Evolutionary conservation across 2,113 vertebrate genomes (phyloP).

Genomic region (Formicarius rufipectus): DNA sequence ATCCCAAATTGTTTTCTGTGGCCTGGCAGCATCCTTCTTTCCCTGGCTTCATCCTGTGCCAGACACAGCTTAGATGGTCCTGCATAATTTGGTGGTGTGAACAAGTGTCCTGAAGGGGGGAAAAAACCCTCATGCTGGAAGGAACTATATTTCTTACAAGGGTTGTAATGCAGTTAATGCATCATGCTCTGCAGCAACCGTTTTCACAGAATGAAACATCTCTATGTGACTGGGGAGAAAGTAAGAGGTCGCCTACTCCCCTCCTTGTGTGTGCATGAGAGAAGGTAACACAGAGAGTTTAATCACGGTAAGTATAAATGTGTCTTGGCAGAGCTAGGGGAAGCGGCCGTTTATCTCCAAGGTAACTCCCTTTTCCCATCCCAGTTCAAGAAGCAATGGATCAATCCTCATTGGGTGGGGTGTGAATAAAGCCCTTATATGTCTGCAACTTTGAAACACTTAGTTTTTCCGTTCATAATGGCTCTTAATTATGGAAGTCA

Average conservation of each 20-base stretch:
- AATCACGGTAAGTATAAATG: neutral
- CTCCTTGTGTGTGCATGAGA: neutral
- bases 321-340: neutral
- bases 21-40: neutral
- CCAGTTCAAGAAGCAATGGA: neutral
- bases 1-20: neutral
- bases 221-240: neutral
- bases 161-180: neutral
- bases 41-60: neutral
- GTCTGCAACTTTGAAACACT: constrained; percentile 40
- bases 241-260: neutral
- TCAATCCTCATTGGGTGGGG: constrained; percentile 14
- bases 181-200: neutral
- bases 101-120: neutral
- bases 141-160: neutral
- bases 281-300: neutral
- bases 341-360: constrained; percentile 3
- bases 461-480: constrained; percentile 56
- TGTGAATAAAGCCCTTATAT: constrained; percentile 26
- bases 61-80: neutral
- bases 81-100: neutral
- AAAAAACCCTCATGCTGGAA: neutral
- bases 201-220: neutral
- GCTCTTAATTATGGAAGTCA: constrained; percentile 61
- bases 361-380: constrained; percentile 21